A percentile compares a stretch with the other conserved stretches of the same genome.
These are phyloP conservation scores for Parazoanthus atlanticus DNA, from an alignment of 92 coral and sea anemone genomes.

Conservation along the genomic window DNA sequence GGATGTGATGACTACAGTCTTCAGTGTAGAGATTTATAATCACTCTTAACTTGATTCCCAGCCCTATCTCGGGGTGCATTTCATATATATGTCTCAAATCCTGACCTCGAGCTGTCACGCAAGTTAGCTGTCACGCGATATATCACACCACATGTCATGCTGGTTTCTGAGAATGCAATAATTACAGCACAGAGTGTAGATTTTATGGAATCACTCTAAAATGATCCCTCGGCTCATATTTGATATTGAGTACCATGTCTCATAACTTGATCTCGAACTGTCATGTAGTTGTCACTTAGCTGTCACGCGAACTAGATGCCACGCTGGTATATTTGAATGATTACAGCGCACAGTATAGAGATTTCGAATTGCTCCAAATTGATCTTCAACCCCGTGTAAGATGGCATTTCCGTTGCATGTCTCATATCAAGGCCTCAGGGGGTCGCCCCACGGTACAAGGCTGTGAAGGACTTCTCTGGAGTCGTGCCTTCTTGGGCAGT, in stretches of 20 bases:
- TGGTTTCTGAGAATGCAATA: background rate
- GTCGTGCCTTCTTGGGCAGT: slow-evolving; percentile 84
- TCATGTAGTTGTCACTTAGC: too few species aligned
- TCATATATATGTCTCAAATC: background rate
- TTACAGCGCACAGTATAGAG: too few species aligned
- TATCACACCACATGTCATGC: background rate
- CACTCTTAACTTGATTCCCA: background rate
- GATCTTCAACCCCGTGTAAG: background rate
- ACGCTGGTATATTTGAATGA: too few species aligned
- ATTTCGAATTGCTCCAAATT: too few species aligned
- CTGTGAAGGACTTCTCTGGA: slow-evolving; percentile 94
- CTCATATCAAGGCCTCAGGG: slow-evolving; percentile 58
- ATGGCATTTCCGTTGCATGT: background rate
- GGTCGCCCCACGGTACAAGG: slow-evolving; percentile 90
- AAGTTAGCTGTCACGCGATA: too few species aligned
- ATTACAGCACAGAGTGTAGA: background rate
- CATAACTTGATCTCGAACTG: too few species aligned
- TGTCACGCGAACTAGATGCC: too few species aligned
- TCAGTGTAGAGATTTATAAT: background rate
- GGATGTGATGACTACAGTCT: background rate
- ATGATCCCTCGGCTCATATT: background rate
- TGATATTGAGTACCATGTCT: too few species aligned
- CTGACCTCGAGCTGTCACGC: background rate
- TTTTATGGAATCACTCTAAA: background rate
- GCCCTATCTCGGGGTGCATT: background rate